Evolutionary conservation across 2,113 vertebrate genomes (phyloP).

Genomic region (Bombycilla garrulus): DNA sequence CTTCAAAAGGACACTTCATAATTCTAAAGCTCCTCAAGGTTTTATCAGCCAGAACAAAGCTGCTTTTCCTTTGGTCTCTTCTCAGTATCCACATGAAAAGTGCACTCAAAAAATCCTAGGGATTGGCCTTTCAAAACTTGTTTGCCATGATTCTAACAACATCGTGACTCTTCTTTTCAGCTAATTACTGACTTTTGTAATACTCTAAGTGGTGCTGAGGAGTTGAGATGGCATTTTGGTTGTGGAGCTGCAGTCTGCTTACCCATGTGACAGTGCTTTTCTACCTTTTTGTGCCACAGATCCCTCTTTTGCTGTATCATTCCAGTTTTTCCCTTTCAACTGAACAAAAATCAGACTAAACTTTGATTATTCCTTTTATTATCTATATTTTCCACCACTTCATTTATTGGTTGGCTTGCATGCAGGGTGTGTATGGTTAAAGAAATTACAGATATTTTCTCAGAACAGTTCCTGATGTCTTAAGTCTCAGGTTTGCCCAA

Average conservation of each 20-base stretch:
- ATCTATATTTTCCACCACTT: not conserved
- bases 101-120: not conserved
- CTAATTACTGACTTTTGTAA: not conserved
- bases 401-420: not conserved
- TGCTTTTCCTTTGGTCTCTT: slow-evolving; percentile 33
- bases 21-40: slow-evolving; percentile 20
- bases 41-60: slow-evolving; percentile 25
- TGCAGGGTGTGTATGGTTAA: not conserved
- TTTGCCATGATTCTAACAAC: not conserved
- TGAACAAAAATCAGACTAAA: not conserved
- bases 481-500: not conserved
- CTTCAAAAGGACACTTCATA: slow-evolving; percentile 48
- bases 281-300: not conserved
- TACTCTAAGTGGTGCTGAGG: not conserved
- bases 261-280: not conserved
- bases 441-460: not conserved
- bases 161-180: not conserved
- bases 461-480: not conserved
- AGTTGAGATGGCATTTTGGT: not conserved
- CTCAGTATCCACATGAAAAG: not conserved
- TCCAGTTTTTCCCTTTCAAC: not conserved
- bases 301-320: not conserved
- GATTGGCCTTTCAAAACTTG: not conserved
- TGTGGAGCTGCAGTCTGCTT: not conserved
- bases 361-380: not conserved